Base-by-base conservation (phyloP, 1,140 invertebrate species). In the Zaprionus capensis region DNA sequence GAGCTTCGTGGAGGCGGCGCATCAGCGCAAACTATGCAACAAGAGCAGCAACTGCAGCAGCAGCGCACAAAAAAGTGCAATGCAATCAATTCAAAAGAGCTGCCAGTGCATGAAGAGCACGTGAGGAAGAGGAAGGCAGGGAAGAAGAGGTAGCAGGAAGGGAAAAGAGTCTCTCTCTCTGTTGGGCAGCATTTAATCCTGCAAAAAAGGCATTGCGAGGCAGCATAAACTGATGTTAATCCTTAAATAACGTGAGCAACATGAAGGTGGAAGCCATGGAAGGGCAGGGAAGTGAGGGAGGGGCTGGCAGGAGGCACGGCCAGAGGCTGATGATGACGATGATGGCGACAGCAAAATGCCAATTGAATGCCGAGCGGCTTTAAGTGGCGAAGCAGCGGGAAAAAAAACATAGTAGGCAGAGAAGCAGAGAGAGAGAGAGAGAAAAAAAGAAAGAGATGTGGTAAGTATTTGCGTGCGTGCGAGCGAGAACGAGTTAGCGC, bases 161-260 rank as follows among this genome's bases (percentile, higher is more conserved):
- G 49, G 14, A 12, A 5, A 5, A 55, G n/a, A 41, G 58, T 26
- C 51, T 38, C 53, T 38, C 53, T 65, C 56, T 58, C 63, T 44
- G 49, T 58, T 62, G 55, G 70, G 78, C 85, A 79, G 84, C 85
- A 84, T 88, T 87, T 87, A 87, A 87, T 87, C 84, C 84, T 88
- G 84, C 81, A 88, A 88, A 88, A 87, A 87, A 88, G 81, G 81
- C 84, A 84, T 83, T 84, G 83, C 83, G 68, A 83, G 78, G 84
- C 84, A 87, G 81, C 78, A 87, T 81, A 84, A 87, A 87, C 83
- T 87, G 84, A 87, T 87, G 84, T 88, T 87, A 87, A 87, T 87
- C 84, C 84, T 87, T 87, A 88, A 87, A 87, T 87, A 87, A 84
- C 85, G 81, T 76, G 84, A 74, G 67, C 77, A 78, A 69, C 41